Conservation (phyloP, 2,888 invertebrate species). For the Pecten maximus region DNA sequence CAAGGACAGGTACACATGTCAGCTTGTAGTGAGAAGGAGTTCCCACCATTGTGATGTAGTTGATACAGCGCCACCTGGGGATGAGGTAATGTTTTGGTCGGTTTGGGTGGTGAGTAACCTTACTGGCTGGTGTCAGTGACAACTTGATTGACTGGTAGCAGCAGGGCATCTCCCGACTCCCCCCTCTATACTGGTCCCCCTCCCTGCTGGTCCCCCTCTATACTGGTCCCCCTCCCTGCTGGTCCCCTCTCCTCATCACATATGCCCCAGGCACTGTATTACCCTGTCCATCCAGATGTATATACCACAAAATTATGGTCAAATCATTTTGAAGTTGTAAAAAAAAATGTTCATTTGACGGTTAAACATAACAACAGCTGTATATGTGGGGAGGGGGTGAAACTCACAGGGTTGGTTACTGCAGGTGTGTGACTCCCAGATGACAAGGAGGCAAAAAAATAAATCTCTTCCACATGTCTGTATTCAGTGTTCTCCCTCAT, state of each 20-base stretch:
- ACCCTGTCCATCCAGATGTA: constrained; percentile 15
- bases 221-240: not conserved
- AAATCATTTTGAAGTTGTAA: constrained; percentile 5
- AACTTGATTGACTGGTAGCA: constrained; percentile 18
- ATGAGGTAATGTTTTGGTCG: constrained; percentile 5
- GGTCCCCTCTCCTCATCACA: not conserved
- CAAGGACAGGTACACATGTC: not conserved
- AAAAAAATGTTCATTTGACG: not conserved
- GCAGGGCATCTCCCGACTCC: not conserved
- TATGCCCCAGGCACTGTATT: not conserved
- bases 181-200: not conserved
- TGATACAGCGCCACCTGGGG: not conserved
- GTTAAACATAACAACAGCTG: constrained; percentile 32
- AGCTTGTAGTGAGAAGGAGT: not conserved
- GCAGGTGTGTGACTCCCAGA: not conserved
- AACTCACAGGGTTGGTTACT: not conserved
- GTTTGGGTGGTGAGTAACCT: constrained; percentile 20
- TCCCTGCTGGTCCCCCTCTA: not conserved
- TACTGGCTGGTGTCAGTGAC: not conserved
- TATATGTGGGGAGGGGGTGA: not conserved
- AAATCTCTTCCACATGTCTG: constrained; percentile 7
- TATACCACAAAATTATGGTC: constrained; percentile 5
- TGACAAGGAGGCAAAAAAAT: constrained; percentile 26
- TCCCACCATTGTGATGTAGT: not conserved
- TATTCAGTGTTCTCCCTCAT: not conserved